Evolutionary conservation across 2,888 invertebrate genomes (phyloP).

Genomic region (Stomorhina lunata): DNA sequence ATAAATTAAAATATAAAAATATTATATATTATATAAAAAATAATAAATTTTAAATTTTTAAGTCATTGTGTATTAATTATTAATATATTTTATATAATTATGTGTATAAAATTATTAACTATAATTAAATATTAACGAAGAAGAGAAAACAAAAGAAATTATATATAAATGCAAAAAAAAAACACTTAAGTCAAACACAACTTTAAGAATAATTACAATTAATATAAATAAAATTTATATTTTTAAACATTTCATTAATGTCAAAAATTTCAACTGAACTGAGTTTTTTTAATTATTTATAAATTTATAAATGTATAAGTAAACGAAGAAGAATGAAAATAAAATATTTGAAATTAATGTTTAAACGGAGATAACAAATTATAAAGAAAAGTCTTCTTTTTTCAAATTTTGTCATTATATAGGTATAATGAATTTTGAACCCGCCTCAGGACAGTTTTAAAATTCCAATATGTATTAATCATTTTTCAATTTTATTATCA

Average conservation of each 20-base stretch:
- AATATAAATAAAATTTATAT: slow-evolving; percentile 66
- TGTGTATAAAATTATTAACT: slow-evolving; percentile 40
- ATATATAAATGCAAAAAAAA: too few species aligned
- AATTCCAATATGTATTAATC: too few species aligned
- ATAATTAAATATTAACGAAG: slow-evolving; percentile 14
- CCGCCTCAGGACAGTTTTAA: too few species aligned
- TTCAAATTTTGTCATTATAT: too few species aligned
- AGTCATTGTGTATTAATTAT: slow-evolving; percentile 43
- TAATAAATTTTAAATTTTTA: slow-evolving; percentile 31
- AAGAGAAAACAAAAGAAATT: slow-evolving; percentile 7
- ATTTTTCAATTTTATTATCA: too few species aligned
- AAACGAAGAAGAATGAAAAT: not conserved
- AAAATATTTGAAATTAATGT: not conserved
- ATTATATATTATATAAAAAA: slow-evolving; percentile 14
- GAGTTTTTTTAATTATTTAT: slow-evolving; percentile 36
- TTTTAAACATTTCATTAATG: slow-evolving; percentile 64
- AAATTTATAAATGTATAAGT: not conserved
- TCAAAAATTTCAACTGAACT: slow-evolving; percentile 25
- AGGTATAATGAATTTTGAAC: too few species aligned
- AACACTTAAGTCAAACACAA: slow-evolving; percentile 25
- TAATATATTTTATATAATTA: slow-evolving; percentile 57
- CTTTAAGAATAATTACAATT: slow-evolving; percentile 32
- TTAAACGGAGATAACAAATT: too few species aligned
- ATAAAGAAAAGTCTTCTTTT: too few species aligned
- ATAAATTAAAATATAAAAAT: slow-evolving; percentile 26